Percentiles rank a stretch among this genome's conserved stretches.
phyloP scores from a whole-genome alignment of 2,888 invertebrate genomes.

The Oligia strigilis region DNA sequence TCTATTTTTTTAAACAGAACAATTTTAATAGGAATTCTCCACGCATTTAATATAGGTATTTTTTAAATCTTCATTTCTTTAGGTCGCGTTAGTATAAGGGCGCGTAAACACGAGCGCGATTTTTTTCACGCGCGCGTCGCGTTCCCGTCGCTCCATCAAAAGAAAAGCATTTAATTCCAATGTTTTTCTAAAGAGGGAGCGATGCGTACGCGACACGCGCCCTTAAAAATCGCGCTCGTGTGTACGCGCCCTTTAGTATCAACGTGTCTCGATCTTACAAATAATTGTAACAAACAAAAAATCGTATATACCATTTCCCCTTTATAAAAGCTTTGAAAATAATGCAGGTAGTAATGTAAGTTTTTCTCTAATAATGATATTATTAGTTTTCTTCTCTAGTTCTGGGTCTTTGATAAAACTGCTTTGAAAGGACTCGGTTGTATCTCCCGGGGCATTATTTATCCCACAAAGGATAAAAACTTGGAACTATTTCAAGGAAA shows the following conservation, averaged over 20 bases:
- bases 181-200: too few species aligned
- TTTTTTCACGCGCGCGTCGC: too few species aligned
- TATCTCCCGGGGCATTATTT: conserved; percentile 54
- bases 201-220: too few species aligned
- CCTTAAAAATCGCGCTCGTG: too few species aligned
- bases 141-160: too few species aligned
- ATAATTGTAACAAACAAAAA: neutral
- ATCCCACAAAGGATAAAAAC: conserved; percentile 51
- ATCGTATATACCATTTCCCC: neutral
- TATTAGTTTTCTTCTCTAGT: conserved; percentile 34
- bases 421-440: conserved; percentile 34
- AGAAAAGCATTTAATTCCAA: too few species aligned
- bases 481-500: conserved; percentile 40
- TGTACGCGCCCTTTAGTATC: neutral
- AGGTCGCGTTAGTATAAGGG: too few species aligned
- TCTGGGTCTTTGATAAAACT: conserved; percentile 49
- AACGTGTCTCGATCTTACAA: neutral
- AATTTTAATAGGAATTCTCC: too few species aligned
- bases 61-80: too few species aligned
- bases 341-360: conserved; percentile 16
- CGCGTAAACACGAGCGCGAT: too few species aligned
- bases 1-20: too few species aligned
- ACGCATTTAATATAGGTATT: too few species aligned
- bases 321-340: conserved; percentile 18
- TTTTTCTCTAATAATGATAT: conserved; percentile 47